Conservation (phyloP, 2,797 vertebrate genomes). For the Danio choprae region DNA sequence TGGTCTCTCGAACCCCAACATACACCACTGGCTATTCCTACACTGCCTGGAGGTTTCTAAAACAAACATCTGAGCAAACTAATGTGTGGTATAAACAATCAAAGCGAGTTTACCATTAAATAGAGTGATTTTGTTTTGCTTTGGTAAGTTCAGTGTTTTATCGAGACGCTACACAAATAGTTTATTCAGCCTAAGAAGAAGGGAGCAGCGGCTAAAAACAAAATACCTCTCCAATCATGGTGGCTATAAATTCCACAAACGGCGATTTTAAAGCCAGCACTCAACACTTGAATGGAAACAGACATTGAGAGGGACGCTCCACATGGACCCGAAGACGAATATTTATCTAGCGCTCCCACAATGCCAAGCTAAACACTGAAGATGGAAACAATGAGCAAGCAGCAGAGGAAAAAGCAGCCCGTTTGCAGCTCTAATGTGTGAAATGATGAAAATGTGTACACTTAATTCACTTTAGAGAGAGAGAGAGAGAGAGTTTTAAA, state of each 20-base stretch:
- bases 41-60: neutral
- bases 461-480: neutral
- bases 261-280: constrained; percentile 71
- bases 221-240: constrained; percentile 63
- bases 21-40: too few species aligned
- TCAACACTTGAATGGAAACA: constrained; percentile 74
- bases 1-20: too few species aligned
- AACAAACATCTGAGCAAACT: neutral
- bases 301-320: constrained; percentile 67
- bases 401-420: constrained; percentile 59
- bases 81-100: neutral
- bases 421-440: constrained; percentile 39
- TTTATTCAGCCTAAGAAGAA: neutral
- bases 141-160: neutral
- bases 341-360: constrained; percentile 61
- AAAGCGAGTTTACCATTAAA: neutral
- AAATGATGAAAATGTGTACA: constrained; percentile 7
- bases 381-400: constrained; percentile 50
- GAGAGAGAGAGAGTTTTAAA: too few species aligned
- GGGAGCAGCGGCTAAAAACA: constrained; percentile 63
- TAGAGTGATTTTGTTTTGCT: neutral
- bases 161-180: neutral
- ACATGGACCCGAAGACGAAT: constrained; percentile 51
- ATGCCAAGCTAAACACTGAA: constrained; percentile 66
- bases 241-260: constrained; percentile 70